phyloP scores from a whole-genome alignment of 1,140 invertebrate species.

The Acyrthosiphon pisum region DNA sequence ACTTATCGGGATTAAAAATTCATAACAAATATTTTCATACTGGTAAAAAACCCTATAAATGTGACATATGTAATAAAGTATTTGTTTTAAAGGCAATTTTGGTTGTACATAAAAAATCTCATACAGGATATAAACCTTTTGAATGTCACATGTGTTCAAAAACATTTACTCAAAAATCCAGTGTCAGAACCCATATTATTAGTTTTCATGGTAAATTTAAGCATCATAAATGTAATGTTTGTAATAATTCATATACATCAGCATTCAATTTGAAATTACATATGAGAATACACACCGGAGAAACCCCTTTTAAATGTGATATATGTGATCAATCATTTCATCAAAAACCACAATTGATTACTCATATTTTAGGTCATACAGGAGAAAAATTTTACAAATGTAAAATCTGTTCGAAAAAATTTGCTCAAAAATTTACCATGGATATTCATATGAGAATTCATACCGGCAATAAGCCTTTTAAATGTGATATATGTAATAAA shows the following conservation, averaged over 20 bases:
- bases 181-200: neutral
- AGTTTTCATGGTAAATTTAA: neutral
- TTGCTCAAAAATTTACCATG: constrained; percentile 67
- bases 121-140: neutral
- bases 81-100: neutral
- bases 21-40: neutral
- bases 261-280: neutral
- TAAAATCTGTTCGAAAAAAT: constrained; percentile 69
- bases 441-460: constrained; percentile 61
- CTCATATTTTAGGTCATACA: constrained; percentile 74
- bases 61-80: neutral
- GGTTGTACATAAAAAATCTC: neutral
- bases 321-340: neutral
- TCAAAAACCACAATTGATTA: neutral
- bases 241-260: neutral
- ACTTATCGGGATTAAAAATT: neutral
- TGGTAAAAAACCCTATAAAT: neutral
- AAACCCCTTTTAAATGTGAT: neutral
- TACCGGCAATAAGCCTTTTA: constrained; percentile 20
- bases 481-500: constrained; percentile 22
- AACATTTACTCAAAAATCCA: neutral
- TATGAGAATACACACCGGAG: neutral
- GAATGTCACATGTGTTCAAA: neutral
- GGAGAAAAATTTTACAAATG: constrained; percentile 71
- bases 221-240: neutral